These are phyloP conservation scores for Aethes cnicana DNA, from an alignment of 2,888 invertebrate species.

Conservation along the genomic window DNA sequence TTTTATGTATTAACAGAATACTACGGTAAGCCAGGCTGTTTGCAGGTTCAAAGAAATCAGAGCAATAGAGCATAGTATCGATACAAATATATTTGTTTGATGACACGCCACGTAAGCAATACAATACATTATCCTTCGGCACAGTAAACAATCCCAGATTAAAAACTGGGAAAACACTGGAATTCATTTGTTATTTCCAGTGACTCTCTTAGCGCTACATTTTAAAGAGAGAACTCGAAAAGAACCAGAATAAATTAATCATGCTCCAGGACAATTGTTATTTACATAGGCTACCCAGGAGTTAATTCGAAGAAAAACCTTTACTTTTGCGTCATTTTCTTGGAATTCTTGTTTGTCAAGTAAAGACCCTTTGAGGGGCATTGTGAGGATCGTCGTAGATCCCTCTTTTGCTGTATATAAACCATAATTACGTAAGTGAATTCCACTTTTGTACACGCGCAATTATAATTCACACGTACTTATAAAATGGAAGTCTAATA, in stretches of 20 bases:
- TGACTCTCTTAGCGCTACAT: constrained; percentile 13
- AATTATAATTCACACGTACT: no score
- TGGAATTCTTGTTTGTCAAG: not conserved
- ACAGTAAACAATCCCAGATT: constrained; percentile 24
- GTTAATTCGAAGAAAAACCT: constrained; percentile 10
- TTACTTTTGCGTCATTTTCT: constrained; percentile 5
- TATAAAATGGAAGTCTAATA: no score
- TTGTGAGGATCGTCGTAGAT: no score
- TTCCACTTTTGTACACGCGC: no score
- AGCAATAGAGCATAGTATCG: constrained; percentile 32
- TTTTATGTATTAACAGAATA: constrained; percentile 22
- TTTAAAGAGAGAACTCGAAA: constrained; percentile 17
- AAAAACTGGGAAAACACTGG: constrained; percentile 28
- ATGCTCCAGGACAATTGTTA: constrained; percentile 15
- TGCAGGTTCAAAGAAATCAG: constrained; percentile 31
- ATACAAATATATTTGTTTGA: constrained; percentile 36
- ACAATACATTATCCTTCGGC: constrained; percentile 32
- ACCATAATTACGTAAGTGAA: no score
- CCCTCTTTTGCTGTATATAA: no score
- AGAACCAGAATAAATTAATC: constrained; percentile 23
- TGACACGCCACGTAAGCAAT: constrained; percentile 38
- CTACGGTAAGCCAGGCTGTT: constrained; percentile 19
- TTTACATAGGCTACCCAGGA: constrained; percentile 14
- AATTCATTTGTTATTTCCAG: constrained; percentile 28
- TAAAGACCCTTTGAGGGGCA: no score